Evolutionary conservation across 2,113 vertebrate species (phyloP).

Genomic region (Hiodon alosoides): DNA sequence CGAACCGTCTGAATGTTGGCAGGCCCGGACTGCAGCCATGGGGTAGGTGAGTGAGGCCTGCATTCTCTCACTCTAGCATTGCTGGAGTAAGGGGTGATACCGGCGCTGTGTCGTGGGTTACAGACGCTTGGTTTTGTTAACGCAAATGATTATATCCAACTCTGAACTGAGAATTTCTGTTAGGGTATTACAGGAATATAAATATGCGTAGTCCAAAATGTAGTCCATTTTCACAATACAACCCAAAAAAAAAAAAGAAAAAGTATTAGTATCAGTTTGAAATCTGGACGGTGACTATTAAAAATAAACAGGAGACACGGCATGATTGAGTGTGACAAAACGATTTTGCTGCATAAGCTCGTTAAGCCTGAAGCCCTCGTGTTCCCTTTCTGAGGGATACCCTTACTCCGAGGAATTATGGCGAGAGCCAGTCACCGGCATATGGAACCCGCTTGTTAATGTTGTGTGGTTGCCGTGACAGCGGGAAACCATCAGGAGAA

Average conservation of each 20-base stretch:
- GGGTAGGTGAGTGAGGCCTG: conserved; percentile 1
- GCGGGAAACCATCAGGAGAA: conserved; percentile 27
- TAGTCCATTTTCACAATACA: neutral
- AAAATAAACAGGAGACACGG: neutral
- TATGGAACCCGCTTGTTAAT: neutral
- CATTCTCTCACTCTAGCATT: neutral
- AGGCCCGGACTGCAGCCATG: conserved; percentile 13
- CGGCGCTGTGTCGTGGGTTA: neutral
- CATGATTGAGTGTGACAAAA: neutral
- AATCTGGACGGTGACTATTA: neutral
- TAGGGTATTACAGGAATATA: too few relatives aligned
- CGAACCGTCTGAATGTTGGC: neutral
- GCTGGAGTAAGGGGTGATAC: neutral
- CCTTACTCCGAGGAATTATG: conserved; percentile 25
- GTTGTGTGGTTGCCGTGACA: neutral
- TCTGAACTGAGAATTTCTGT: too few relatives aligned
- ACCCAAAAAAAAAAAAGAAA: neutral
- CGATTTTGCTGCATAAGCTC: neutral
- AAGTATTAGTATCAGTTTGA: too few relatives aligned
- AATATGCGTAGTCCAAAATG: too few relatives aligned
- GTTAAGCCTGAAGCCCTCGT: neutral
- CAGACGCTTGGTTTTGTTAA: too few relatives aligned
- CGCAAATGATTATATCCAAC: too few relatives aligned
- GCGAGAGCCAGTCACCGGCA: conserved; percentile 20
- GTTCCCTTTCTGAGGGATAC: conserved; percentile 28